Evolutionary conservation across 2,797 vertebrate genomes (phyloP).

Genomic region (Atherinosoma microstoma): DNA sequence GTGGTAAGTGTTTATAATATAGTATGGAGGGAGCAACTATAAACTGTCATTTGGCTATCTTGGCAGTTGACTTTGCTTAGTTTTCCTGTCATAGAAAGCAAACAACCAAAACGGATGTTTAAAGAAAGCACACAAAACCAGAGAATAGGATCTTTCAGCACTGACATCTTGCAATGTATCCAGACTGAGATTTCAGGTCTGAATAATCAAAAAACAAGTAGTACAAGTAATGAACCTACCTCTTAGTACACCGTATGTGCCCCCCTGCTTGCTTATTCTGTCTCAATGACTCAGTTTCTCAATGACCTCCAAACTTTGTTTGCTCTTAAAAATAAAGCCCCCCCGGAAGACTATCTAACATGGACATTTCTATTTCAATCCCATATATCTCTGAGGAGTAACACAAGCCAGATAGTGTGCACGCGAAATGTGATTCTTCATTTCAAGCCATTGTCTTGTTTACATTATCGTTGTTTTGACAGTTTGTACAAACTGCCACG

Average conservation of each 20-base stretch:
- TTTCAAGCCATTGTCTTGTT: slow-evolving; percentile 1
- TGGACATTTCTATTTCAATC: slow-evolving; percentile 73
- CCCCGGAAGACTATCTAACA: slow-evolving; percentile 50
- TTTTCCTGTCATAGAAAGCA: neutral
- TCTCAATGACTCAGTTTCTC: slow-evolving; percentile 62
- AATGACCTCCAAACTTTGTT: slow-evolving; percentile 77
- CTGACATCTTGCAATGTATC: neutral
- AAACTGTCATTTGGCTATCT: neutral
- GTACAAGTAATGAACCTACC: neutral
- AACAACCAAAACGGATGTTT: neutral
- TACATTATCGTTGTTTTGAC: neutral
- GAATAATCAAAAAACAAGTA: neutral
- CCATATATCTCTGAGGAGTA: slow-evolving; percentile 41
- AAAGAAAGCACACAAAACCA: neutral
- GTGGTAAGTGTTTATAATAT: neutral
- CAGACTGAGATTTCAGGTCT: neutral
- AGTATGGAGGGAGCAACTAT: neutral
- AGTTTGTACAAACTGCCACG: neutral
- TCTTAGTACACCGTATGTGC: slow-evolving; percentile 1
- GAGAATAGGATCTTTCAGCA: neutral
- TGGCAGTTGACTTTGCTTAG: neutral
- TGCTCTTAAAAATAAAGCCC: slow-evolving; percentile 79
- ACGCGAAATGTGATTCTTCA: neutral
- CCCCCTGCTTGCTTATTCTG: slow-evolving; percentile 33
- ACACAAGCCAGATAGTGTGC: neutral